A percentile compares a stretch with the other conserved stretches of the same genome.
These are phyloP conservation scores for Drosophila merina DNA, from an alignment of 2,888 invertebrate species.

Conservation along the genomic window DNA sequence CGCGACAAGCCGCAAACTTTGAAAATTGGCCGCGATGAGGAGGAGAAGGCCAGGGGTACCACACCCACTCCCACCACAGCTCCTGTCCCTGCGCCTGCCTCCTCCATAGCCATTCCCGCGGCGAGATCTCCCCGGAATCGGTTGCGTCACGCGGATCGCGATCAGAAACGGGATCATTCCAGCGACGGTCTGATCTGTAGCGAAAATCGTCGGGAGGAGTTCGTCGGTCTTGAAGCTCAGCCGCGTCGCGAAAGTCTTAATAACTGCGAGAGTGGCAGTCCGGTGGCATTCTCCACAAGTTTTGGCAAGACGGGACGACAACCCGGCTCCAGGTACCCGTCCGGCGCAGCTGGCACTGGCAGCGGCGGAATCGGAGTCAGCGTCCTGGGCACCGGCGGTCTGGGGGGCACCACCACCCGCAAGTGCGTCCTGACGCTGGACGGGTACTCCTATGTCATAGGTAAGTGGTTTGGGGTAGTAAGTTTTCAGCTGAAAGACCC, in stretches of 20 bases:
- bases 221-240: conserved; percentile 47
- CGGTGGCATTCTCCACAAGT: conserved; percentile 45
- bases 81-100: conserved; percentile 16
- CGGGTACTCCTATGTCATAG: conserved; percentile 94
- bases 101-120: conserved; percentile 27
- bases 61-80: neutral
- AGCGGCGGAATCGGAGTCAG: conserved; percentile 67
- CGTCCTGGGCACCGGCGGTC: conserved; percentile 64
- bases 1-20: conserved; percentile 81
- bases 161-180: conserved; percentile 72
- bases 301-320: conserved; percentile 49
- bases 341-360: conserved; percentile 65
- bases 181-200: conserved; percentile 63
- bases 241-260: conserved; percentile 78
- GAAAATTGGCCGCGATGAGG: conserved; percentile 60
- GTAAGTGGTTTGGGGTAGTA: conserved; percentile 85
- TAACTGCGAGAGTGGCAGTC: conserved; percentile 63
- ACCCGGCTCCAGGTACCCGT: conserved; percentile 80
- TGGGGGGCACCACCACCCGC: conserved; percentile 86
- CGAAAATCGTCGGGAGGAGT: conserved; percentile 56
- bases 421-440: conserved; percentile 93
- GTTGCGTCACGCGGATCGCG: conserved; percentile 71
- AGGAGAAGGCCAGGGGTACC: neutral
- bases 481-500: neutral
- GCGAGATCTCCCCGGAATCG: conserved; percentile 62